Evolutionary conservation across 2,797 vertebrate species (phyloP).

Genomic region (Erethizon dorsatum): DNA sequence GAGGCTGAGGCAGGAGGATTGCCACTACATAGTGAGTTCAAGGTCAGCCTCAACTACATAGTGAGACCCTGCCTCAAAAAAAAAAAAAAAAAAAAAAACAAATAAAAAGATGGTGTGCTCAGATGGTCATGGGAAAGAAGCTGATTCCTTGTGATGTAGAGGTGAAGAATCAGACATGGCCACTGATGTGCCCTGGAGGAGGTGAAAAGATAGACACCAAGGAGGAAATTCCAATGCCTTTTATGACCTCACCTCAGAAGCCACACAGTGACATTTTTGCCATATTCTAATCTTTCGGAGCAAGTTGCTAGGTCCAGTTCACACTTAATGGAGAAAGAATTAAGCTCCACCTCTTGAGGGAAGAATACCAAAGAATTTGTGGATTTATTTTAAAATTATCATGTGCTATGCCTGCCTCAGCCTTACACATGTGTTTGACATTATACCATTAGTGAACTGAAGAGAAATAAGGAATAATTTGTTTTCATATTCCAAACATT

Average conservation of each 20-base stretch:
- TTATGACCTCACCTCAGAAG: conserved; percentile 18
- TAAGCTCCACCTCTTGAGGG: background rate
- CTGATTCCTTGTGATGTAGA: background rate
- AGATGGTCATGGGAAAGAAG: background rate
- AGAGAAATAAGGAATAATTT: conserved; percentile 10
- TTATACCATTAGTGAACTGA: background rate
- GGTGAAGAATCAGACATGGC: background rate
- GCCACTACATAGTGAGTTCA: background rate
- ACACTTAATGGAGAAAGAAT: background rate
- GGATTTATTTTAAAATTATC: conserved; percentile 2
- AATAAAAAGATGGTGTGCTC: background rate
- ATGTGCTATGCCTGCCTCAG: background rate
- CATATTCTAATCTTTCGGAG: conserved; percentile 18
- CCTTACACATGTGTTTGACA: conserved; percentile 43
- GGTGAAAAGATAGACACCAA: background rate
- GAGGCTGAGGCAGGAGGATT: background rate
- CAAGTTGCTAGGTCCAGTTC: conserved; percentile 3
- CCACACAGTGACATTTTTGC: background rate
- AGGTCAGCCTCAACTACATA: background rate
- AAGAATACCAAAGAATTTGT: conserved; percentile 40
- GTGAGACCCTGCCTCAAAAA: background rate
- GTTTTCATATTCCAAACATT: conserved; percentile 46
- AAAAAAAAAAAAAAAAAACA: no score
- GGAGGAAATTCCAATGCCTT: background rate
- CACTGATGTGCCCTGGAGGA: background rate